Conservation (phyloP, 1,140 invertebrate species). For the Pseudomyrmex flavicornis region DNA sequence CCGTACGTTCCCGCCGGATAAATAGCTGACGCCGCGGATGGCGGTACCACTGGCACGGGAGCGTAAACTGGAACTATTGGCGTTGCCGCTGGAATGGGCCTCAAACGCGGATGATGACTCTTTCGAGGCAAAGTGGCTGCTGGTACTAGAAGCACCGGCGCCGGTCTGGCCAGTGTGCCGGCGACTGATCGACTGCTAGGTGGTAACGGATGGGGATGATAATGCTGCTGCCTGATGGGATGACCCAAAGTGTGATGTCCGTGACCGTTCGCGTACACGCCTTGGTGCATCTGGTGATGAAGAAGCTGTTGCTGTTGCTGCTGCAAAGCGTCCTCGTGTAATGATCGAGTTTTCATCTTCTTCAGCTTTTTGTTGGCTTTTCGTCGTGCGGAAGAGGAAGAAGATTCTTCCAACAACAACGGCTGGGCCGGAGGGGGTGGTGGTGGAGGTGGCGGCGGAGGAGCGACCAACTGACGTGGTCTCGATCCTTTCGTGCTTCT, state of each 20-base stretch:
- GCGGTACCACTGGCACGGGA: conserved; percentile 85
- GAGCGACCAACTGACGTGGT: conserved; percentile 92
- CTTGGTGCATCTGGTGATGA: conserved; percentile 78
- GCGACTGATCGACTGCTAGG: conserved; percentile 84
- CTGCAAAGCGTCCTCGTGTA: conserved; percentile 79
- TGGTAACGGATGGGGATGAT: conserved; percentile 83
- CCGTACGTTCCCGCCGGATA: conserved; percentile 84
- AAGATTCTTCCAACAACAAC: conserved; percentile 78
- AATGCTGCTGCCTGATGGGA: conserved; percentile 83
- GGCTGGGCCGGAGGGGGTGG: conserved; percentile 86
- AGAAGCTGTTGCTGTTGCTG: conserved; percentile 71
- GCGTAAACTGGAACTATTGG: conserved; percentile 83
- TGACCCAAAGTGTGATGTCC: conserved; percentile 84
- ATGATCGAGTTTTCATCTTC: conserved; percentile 80
- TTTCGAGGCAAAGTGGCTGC: conserved; percentile 86
- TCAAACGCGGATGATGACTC: conserved; percentile 82
- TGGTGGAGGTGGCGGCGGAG: conserved; percentile 91
- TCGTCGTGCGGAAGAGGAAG: conserved; percentile 76
- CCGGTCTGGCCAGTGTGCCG: conserved; percentile 84
- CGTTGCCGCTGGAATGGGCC: conserved; percentile 81
- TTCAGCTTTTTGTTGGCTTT: conserved; percentile 85
- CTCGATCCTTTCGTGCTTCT: conserved; percentile 91
- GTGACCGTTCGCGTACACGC: conserved; percentile 80
- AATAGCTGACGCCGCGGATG: conserved; percentile 85
- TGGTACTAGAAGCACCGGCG: conserved; percentile 85